These are phyloP conservation scores for Cyphomyrus plagiostoma DNA, from an alignment of 2,113 vertebrate species.

Conservation along the genomic window DNA sequence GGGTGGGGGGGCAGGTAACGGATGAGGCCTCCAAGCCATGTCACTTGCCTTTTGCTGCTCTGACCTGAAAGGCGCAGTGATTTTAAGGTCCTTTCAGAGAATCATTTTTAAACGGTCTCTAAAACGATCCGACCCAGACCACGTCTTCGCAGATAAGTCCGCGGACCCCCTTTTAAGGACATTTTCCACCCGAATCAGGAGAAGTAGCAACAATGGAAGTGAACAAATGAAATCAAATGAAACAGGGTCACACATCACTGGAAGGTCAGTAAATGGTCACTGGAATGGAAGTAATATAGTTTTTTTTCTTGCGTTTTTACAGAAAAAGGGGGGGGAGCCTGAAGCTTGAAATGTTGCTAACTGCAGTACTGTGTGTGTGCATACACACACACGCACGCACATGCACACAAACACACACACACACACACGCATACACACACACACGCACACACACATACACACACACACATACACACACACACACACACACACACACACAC, in stretches of 20 bases:
- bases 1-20: neutral
- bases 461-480: no score
- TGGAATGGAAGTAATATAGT: conserved; percentile 63
- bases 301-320: conserved; percentile 40
- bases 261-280: conserved; percentile 67
- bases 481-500: no score
- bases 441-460: neutral
- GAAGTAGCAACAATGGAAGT: conserved; percentile 61
- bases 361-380: conserved; percentile 47
- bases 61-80: neutral
- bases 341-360: conserved; percentile 61
- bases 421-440: neutral
- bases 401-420: no score
- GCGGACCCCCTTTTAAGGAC: conserved; percentile 38
- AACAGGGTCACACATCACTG: conserved; percentile 73
- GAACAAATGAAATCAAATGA: conserved; percentile 71
- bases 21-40: neutral
- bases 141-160: conserved; percentile 52
- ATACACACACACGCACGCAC: no score
- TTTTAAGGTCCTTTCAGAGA: neutral
- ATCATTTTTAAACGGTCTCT: conserved; percentile 26
- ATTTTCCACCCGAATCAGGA: conserved; percentile 55
- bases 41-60: neutral
- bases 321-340: conserved; percentile 46
- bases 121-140: conserved; percentile 34